These are phyloP conservation scores for Tachystola acroxantha DNA, from an alignment of 2,888 invertebrate genomes.

Conservation along the genomic window DNA sequence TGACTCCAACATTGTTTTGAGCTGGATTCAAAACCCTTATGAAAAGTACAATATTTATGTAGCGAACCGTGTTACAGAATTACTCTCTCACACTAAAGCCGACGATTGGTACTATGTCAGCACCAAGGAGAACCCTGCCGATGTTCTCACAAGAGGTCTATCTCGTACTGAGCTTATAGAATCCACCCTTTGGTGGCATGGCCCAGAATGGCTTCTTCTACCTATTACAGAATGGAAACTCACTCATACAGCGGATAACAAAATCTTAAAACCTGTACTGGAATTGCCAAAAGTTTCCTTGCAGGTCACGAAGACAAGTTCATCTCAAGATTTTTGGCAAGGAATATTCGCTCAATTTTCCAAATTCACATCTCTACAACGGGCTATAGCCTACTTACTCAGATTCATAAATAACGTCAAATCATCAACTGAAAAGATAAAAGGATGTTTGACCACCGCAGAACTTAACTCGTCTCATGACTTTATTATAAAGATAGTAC, in stretches of 20 bases:
- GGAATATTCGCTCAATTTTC: neutral
- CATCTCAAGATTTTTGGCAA: neutral
- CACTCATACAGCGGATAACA: neutral
- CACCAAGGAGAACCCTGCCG: conserved; percentile 8
- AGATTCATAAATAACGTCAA: conserved; percentile 3
- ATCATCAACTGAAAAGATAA: neutral
- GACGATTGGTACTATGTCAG: conserved; percentile 6
- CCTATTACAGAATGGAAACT: neutral
- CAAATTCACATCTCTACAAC: neutral
- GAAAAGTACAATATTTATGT: conserved; percentile 5
- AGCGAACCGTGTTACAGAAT: conserved; percentile 3
- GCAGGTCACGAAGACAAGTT: neutral
- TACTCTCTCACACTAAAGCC: conserved; percentile 1
- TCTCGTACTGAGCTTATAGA: neutral
- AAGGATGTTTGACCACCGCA: neutral
- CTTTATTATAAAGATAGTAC: conserved; percentile 1
- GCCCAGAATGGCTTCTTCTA: conserved; percentile 3
- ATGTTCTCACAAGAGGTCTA: conserved; percentile 7
- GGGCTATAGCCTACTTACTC: conserved; percentile 4
- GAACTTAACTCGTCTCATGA: neutral
- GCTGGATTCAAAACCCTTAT: conserved; percentile 13
- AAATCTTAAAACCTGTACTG: neutral
- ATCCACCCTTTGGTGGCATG: conserved; percentile 8
- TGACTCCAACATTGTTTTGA: conserved; percentile 10
- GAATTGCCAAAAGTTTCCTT: neutral